Conservation (phyloP, 2,113 vertebrate genomes). For the Neodontobutis hainanensis region DNA sequence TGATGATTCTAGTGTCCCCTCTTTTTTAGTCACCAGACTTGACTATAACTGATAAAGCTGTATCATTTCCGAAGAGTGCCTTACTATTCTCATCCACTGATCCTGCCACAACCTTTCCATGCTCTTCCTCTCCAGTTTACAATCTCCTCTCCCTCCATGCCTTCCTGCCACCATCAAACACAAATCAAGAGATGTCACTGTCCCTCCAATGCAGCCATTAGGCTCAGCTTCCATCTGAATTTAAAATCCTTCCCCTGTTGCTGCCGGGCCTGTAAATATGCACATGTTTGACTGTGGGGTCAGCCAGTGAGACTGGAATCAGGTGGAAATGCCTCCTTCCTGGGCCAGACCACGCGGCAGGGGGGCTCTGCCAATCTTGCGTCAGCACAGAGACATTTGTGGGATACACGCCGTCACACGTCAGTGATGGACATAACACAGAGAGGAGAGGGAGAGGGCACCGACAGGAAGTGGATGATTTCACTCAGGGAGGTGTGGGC, state of each 20-base stretch:
- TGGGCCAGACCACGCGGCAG: slow-evolving; percentile 47
- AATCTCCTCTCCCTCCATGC: slow-evolving; percentile 41
- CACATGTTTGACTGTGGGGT: slow-evolving; percentile 78
- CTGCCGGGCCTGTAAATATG: slow-evolving; percentile 71
- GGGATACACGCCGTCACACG: slow-evolving; percentile 66
- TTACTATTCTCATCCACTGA: slow-evolving; percentile 20
- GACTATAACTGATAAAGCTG: slow-evolving; percentile 12
- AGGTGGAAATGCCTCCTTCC: slow-evolving; percentile 65
- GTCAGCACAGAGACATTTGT: slow-evolving; percentile 54
- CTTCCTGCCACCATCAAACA: slow-evolving; percentile 52
- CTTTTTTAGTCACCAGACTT: not conserved
- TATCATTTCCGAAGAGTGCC: not conserved
- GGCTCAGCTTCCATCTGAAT: slow-evolving; percentile 63
- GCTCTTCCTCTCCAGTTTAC: slow-evolving; percentile 25
- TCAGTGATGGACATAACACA: slow-evolving; percentile 69
- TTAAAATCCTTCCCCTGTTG: slow-evolving; percentile 55
- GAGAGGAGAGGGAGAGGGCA: slow-evolving; percentile 55
- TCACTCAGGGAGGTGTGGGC: slow-evolving; percentile 45
- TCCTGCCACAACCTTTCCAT: slow-evolving; percentile 8
- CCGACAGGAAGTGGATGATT: slow-evolving; percentile 69
- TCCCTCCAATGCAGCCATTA: slow-evolving; percentile 76
- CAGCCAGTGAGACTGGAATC: slow-evolving; percentile 58
- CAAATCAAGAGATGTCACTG: slow-evolving; percentile 67
- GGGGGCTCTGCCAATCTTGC: slow-evolving; percentile 61
- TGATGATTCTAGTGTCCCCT: no score